phyloP scores from a whole-genome alignment of 1,140 invertebrate genomes.

The Ylistrum balloti region DNA sequence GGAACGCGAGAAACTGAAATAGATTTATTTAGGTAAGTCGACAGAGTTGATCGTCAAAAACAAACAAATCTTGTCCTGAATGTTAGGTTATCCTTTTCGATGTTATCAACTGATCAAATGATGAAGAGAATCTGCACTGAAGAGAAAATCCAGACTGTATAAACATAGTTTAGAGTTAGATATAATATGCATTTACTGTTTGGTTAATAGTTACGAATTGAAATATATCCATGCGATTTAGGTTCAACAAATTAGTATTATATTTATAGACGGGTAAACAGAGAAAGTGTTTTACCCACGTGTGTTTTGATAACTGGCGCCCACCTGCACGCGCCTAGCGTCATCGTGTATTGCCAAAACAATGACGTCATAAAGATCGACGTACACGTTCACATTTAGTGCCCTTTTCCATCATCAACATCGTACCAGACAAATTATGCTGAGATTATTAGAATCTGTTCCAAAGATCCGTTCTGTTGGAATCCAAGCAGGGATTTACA shows the following conservation, averaged over 20 bases:
- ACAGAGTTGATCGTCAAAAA: background rate
- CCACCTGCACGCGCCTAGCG: conserved; percentile 36
- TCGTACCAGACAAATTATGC: conserved; percentile 6
- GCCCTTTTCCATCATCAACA: background rate
- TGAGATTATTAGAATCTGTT: conserved; percentile 34
- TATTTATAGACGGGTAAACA: no score
- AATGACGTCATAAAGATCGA: conserved; percentile 43
- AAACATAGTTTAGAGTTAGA: background rate
- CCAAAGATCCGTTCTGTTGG: conserved; percentile 42
- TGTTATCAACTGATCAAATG: background rate
- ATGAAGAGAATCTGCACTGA: background rate
- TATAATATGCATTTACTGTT: background rate
- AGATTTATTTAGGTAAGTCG: conserved; percentile 72
- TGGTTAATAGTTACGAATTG: background rate
- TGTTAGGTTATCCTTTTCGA: background rate
- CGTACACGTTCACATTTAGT: no score
- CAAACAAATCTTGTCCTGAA: background rate
- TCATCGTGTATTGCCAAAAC: no score
- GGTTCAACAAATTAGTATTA: background rate
- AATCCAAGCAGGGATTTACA: conserved; percentile 52
- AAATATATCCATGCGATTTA: background rate
- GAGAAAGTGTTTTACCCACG: background rate
- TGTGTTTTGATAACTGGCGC: conserved; percentile 10
- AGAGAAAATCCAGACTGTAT: background rate
- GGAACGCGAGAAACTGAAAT: conserved; percentile 69